Percentiles rank a stretch among this genome's conserved stretches.
These are phyloP conservation scores for Spea multiplicata DNA, from an alignment of 2,113 vertebrate species.

Conservation along the genomic window DNA sequence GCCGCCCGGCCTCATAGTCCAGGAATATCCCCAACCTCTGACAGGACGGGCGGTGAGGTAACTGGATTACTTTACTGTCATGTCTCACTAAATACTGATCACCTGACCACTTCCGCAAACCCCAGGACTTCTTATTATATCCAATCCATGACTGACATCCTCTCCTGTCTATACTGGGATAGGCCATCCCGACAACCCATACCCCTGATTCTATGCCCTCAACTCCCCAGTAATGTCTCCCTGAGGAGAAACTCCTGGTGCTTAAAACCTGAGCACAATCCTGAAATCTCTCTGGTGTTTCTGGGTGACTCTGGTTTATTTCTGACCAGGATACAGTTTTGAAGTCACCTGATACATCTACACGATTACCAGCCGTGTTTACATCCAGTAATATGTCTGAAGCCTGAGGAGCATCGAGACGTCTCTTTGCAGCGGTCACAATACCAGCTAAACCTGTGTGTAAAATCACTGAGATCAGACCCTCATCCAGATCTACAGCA, in stretches of 20 bases:
- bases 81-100: conserved; percentile 17
- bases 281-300: conserved; percentile 25
- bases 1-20: conserved; percentile 26
- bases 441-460: conserved; percentile 24
- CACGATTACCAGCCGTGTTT: conserved; percentile 5
- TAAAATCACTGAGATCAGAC: conserved; percentile 11
- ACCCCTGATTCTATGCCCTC: background rate
- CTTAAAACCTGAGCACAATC: conserved; percentile 18
- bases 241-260: conserved; percentile 12
- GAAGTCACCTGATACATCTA: conserved; percentile 9
- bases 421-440: conserved; percentile 9
- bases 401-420: conserved; percentile 5
- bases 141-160: conserved; percentile 11
- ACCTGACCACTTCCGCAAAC: background rate
- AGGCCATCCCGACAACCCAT: conserved; percentile 25
- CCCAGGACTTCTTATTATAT: conserved; percentile 37
- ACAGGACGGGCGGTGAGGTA: background rate
- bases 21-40: conserved; percentile 12
- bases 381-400: conserved; percentile 8
- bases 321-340: conserved; percentile 15
- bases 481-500: conserved; percentile 12
- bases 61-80: background rate
- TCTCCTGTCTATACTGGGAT: conserved; percentile 18
- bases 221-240: conserved; percentile 30
- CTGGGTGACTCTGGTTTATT: conserved; percentile 3